Evolutionary conservation across 2,888 invertebrate genomes (phyloP), one percentile per base, ranked within the genome.

Genomic region (Heteromurus nitidus): DNA sequence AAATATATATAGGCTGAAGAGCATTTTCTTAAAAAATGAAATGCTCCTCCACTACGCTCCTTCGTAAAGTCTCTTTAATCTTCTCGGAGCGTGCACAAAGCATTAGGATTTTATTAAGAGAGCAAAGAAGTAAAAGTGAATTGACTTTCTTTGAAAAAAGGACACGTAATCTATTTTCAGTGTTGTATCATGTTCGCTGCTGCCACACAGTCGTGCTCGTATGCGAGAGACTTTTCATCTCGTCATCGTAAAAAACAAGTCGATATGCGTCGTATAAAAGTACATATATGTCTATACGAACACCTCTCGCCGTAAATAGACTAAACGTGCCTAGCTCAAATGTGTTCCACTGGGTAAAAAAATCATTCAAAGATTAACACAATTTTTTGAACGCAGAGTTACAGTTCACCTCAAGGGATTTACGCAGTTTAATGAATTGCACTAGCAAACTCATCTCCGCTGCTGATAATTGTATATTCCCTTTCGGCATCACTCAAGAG

Each of bases 71-170:
- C 58, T 24, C 68, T 76, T 68, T 76, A 76, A 68, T 76, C 53
- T 68, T 31, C 18, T n/a, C 20, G 28, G 9, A 58, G 58, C 44
- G 67, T 55, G 58, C 75, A 47, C 67, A 55, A 58, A 53, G 55
- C 44, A 47, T 67, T 24, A 76, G 16, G 65, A 60, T 58, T 68
- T 30, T 30, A 28, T 67, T 68, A 67, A 28, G 50, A 73, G 42
- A 53, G 62, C 53, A 58, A 76, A 76, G 20, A 58, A 69, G 77
- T 60, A 77, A 77, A 68, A 62, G 62, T 60, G 47, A 31, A 75
- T 20, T 65, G 65, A 75, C 55, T 68, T 42, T 68, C 58, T 67
- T 76, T 76, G 44, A 20, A 58, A 55, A 24, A 18, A n/a, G n/a
- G 1, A 31, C 42, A 31, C 67, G 30, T 55, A 68, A 26, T 76